phyloP scores from a whole-genome alignment of 2,888 invertebrate genomes.

The Melikaiella ostensackeni region DNA sequence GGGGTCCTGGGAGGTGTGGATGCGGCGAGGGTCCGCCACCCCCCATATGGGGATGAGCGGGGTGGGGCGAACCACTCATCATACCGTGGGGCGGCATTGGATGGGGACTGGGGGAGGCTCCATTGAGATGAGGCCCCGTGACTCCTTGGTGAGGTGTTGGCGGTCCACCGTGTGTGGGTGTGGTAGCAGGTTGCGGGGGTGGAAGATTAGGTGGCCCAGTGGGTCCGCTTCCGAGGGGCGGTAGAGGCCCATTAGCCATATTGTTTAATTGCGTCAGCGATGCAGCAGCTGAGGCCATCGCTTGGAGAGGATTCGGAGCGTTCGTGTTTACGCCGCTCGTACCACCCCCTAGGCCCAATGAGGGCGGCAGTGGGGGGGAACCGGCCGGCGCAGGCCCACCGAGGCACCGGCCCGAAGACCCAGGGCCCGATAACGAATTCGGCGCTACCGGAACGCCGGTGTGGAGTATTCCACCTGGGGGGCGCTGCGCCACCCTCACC shows the following conservation, averaged over 20 bases:
- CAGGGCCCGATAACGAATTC: constrained; percentile 81
- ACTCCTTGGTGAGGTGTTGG: constrained; percentile 71
- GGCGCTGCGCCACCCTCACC: constrained; percentile 81
- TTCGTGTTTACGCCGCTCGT: constrained; percentile 47
- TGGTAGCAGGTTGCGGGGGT: constrained; percentile 74
- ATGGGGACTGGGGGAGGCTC: constrained; percentile 75
- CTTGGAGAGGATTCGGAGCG: constrained; percentile 72
- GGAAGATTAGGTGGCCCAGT: constrained; percentile 69
- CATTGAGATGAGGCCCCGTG: constrained; percentile 72
- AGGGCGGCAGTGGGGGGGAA: constrained; percentile 72
- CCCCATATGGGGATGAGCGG: constrained; percentile 72
- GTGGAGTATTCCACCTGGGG: constrained; percentile 83
- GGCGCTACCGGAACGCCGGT: constrained; percentile 82
- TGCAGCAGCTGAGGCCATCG: constrained; percentile 74
- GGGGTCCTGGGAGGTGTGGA: constrained; percentile 73
- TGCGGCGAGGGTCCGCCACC: constrained; percentile 74
- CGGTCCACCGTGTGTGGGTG: constrained; percentile 74
- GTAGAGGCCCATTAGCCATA: constrained; percentile 75
- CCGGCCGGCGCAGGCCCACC: constrained; percentile 76
- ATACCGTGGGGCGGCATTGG: constrained; percentile 74
- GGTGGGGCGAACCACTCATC: constrained; percentile 74
- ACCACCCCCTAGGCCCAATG: constrained; percentile 63
- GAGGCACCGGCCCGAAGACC: constrained; percentile 81
- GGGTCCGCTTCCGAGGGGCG: constrained; percentile 71
- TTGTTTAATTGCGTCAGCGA: constrained; percentile 75